Base-by-base conservation (phyloP, 2,888 invertebrate species). In the Drosophila mimica region DNA sequence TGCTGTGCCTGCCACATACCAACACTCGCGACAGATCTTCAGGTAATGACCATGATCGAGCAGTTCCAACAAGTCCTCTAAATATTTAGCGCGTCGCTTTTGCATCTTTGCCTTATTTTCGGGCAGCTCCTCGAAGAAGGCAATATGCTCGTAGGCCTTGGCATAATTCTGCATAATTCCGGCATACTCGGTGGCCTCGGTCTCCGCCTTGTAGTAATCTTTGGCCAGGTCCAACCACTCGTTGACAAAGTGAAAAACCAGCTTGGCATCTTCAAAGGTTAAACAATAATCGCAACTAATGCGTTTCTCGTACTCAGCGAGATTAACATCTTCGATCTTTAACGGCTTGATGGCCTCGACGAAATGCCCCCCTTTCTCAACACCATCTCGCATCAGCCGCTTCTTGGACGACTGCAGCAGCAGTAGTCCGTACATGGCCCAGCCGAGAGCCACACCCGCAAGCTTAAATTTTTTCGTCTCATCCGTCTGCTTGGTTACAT, bases 61-160 rank as follows among this genome's bases (percentile, higher is more conserved):
- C 91, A 96, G 95, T 52, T 95, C 95, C 0, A 97, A 92, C 1
- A 98, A 93, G 34, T 95, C 95, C 90, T 97, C 96, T n/a, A 98
- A 93, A 93, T 97, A 94, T 89, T 97, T 97, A 40, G 97, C 95
- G 40, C 98, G 94, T 51, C 98, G 94, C 92, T 98, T 99, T 85
- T 98, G 97, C 96, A 99, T 97, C 93, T 98, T 98, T 7, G 97
- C 96, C 90, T 97, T 96, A 77, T 97, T 95, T 74, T 96, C 96
- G 28, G 96, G 95, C 88, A 96, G 95, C 62, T 96, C 96, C 92
- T 98, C 98, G 93, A 97, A 99, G 93, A 98, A 98, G 0, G 97
- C 95, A 67, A 99, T 94, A 79, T 95, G 94, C 81, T 96, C 95
- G 90, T 96, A 98, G 0, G 96, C 94, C 79, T 96, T 95, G 7